Conservation (phyloP, 1,140 invertebrate species). For the Pararge aegeria region DNA sequence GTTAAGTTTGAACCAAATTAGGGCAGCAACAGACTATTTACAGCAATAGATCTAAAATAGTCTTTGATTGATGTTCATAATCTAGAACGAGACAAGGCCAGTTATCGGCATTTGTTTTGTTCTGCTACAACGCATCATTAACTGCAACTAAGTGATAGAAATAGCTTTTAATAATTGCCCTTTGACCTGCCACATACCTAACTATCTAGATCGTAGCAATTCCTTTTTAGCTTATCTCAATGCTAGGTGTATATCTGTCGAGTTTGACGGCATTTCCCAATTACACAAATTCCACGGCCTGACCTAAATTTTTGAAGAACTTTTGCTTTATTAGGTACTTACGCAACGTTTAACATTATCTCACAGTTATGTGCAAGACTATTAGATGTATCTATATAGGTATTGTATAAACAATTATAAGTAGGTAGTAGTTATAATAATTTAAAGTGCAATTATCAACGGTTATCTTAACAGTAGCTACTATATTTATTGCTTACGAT, state of each 20-base stretch:
- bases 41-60: conserved; percentile 45
- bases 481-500: neutral
- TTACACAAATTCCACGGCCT: neutral
- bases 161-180: conserved; percentile 47
- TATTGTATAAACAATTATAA: no score
- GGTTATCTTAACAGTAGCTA: neutral
- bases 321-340: no score
- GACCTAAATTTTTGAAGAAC: no score
- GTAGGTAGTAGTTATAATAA: no score
- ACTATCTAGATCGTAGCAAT: conserved; percentile 36
- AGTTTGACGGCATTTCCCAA: no score
- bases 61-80: conserved; percentile 57
- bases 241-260: conserved; percentile 18
- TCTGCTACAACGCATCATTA: conserved; percentile 58
- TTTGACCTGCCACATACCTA: conserved; percentile 44
- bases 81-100: conserved; percentile 63
- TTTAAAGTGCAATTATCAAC: conserved; percentile 4
- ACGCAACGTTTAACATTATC: no score
- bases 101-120: conserved; percentile 57
- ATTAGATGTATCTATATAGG: no score
- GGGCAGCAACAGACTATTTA: conserved; percentile 47
- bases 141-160: conserved; percentile 57
- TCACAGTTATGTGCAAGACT: no score
- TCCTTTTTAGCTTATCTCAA: conserved; percentile 36
- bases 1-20: conserved; percentile 44